Evolutionary conservation across 2,113 vertebrate species (phyloP), one percentile per base, ranked within the genome.

Genomic region (Piliocolobus tephrosceles): DNA sequence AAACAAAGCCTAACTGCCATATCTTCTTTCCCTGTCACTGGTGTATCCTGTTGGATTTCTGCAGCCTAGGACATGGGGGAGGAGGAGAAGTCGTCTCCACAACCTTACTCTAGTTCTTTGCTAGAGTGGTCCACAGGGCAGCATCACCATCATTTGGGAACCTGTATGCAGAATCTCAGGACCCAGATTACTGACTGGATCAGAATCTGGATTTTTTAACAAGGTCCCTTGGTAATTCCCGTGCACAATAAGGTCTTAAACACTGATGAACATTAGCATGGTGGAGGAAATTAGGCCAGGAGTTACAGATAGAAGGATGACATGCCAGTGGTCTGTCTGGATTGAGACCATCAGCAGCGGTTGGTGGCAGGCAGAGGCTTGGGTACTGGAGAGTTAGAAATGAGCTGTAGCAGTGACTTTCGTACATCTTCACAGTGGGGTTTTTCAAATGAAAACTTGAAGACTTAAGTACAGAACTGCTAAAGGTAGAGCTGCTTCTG

Each of bases 321-420:
- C 30, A 25, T 40, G 30, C 11, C 73, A 58, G 10, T 23, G 20
- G 6, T 43, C 47, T 23, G 18, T 57, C 47, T 32, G 7, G 25
- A 45, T 78, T 18, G 2, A 55, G 96, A n/a, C 70, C 45, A 22
- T 57, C 27, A 35, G 58, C 3, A 17, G 27, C 2, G 16, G 2
- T 0, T 0, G 27, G 0, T 2, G 8, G 88, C 0, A 8, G 61
- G 0, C 6, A 7, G 73, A 38, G 1, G 2, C 6, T 23, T 50
- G 38, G 78, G 72, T 58, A 27, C 79, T 52, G 7, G 57, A 61
- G 47, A 61, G n/a, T 58, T 61, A 64, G 66, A 79, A 22, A 8
- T 47, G 52, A n/a, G 20, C 47, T 35, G 25, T 75, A 80, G 68
- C 82, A 35, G 1, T 91, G 85, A 32, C 52, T 81, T 85, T 80